These are phyloP conservation scores for Entomobrya proxima DNA, from an alignment of 2,888 invertebrate genomes.

Conservation along the genomic window DNA sequence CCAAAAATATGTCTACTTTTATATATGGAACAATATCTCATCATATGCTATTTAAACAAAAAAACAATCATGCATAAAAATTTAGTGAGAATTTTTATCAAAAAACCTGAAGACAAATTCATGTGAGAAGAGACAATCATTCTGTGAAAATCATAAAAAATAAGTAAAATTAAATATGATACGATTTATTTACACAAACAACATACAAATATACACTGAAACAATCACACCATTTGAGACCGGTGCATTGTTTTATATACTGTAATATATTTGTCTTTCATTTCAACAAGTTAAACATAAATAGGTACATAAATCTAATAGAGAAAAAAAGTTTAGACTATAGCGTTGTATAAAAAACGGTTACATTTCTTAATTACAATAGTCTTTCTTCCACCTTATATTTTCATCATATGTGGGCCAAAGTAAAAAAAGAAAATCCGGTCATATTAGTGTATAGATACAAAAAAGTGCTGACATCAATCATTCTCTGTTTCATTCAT, in stretches of 20 bases:
- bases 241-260: conserved; percentile 47
- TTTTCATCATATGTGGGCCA: neutral
- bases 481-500: too few relatives aligned
- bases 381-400: neutral
- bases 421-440: too few relatives aligned
- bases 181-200: neutral
- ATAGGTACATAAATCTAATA: neutral
- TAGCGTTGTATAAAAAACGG: neutral
- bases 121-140: conserved; percentile 60
- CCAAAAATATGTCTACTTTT: conserved; percentile 19
- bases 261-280: conserved; percentile 28
- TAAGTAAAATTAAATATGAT: neutral
- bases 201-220: neutral
- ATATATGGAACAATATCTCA: conserved; percentile 24
- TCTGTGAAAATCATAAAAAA: conserved; percentile 52
- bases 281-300: conserved; percentile 5
- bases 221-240: conserved; percentile 41
- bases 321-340: neutral
- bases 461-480: neutral
- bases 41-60: conserved; percentile 14
- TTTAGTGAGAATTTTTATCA: conserved; percentile 48
- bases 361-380: neutral
- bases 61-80: conserved; percentile 37
- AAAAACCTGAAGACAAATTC: conserved; percentile 15
- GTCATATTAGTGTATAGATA: neutral